phyloP scores from a whole-genome alignment of 2,113 vertebrate genomes.

The Grantiella picta region DNA sequence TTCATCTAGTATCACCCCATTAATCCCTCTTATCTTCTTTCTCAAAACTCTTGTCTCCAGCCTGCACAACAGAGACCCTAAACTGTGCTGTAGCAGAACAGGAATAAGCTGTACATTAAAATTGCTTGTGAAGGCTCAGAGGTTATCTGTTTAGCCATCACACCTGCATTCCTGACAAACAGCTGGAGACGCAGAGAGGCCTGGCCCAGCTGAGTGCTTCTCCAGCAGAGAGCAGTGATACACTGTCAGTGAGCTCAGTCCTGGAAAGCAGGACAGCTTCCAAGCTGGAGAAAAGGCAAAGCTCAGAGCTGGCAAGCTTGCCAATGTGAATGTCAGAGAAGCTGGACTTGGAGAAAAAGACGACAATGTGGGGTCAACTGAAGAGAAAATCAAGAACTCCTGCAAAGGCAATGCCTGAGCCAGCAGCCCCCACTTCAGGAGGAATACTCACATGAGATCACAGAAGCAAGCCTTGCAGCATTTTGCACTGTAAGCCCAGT shows the following conservation, averaged over 20 bases:
- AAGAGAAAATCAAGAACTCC: background rate
- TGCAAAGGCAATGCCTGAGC: background rate
- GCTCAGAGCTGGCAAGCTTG: slow-evolving; percentile 43
- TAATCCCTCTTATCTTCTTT: background rate
- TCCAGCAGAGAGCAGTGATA: slow-evolving; percentile 85
- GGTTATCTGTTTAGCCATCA: slow-evolving; percentile 38
- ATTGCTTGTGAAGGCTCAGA: background rate
- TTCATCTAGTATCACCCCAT: background rate
- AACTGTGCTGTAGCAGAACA: background rate
- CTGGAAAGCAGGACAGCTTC: slow-evolving; percentile 49
- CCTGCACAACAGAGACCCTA: background rate
- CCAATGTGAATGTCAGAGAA: background rate
- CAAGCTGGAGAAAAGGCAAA: slow-evolving; percentile 34
- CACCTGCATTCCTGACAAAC: slow-evolving; percentile 65
- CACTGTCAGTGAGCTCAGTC: slow-evolving; percentile 62
- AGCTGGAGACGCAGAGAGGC: slow-evolving; percentile 3
- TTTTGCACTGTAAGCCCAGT: background rate
- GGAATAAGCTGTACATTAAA: background rate
- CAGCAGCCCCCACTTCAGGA: background rate
- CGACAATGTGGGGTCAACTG: background rate
- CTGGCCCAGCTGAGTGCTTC: slow-evolving; percentile 64
- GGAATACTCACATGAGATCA: background rate
- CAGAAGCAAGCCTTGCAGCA: background rate
- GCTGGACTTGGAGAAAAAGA: background rate
- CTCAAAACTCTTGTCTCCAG: background rate